These are phyloP conservation scores for Ligdia adustata DNA, from an alignment of 2,888 invertebrate species.

Conservation along the genomic window DNA sequence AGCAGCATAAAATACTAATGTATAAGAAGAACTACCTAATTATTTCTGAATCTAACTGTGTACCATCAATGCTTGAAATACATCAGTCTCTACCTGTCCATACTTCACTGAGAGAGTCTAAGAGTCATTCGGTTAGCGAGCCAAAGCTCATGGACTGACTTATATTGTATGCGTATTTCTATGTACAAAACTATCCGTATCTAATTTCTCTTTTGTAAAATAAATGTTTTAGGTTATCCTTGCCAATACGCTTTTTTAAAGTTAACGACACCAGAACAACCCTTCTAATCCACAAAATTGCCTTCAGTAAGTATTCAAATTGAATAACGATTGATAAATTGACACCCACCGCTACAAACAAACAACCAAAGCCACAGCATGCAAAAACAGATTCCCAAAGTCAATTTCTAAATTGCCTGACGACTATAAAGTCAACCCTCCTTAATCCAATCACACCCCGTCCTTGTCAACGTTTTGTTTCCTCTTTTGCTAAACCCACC, in stretches of 20 bases:
- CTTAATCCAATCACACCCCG: conserved; percentile 81
- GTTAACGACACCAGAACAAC: conserved; percentile 10
- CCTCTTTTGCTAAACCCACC: conserved; percentile 64
- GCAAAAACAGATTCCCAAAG: conserved; percentile 77
- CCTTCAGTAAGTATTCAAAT: conserved; percentile 49
- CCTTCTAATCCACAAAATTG: conserved; percentile 55
- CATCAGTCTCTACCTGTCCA: no score
- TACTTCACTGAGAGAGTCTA: no score
- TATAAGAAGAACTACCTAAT: no score
- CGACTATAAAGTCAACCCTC: conserved; percentile 81
- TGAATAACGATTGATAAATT: conserved; percentile 62
- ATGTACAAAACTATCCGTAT: no score
- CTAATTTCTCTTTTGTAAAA: no score
- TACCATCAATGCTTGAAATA: no score
- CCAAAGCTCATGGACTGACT: no score
- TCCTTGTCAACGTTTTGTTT: conserved; percentile 83
- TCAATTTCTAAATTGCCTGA: conserved; percentile 81
- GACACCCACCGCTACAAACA: conserved; percentile 65
- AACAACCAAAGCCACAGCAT: conserved; percentile 63
- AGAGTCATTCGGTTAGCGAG: no score
- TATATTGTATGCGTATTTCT: no score
- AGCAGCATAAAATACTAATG: no score
- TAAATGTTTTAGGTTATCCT: no score
- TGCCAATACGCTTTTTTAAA: background rate
- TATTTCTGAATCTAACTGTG: no score